These are phyloP conservation scores for Pantherophis alleghaniensis DNA, from an alignment of 2,797 vertebrate genomes.

Conservation along the genomic window DNA sequence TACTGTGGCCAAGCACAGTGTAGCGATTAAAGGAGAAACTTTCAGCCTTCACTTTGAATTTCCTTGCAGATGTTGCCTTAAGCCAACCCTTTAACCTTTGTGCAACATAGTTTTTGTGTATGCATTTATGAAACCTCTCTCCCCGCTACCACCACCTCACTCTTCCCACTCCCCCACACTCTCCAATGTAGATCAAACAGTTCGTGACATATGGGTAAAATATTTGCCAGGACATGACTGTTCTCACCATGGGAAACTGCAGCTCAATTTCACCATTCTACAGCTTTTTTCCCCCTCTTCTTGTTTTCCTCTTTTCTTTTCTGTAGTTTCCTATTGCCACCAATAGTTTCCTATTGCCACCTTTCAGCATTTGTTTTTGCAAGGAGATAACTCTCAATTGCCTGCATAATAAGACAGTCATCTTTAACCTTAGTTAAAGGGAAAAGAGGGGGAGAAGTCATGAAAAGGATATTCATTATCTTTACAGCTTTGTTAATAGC, in stretches of 20 bases:
- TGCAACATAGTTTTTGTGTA: not conserved
- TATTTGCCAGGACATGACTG: slow-evolving; percentile 28
- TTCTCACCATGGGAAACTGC: slow-evolving; percentile 22
- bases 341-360: not conserved
- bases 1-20: slow-evolving; percentile 17
- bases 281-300: not conserved
- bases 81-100: slow-evolving; percentile 28
- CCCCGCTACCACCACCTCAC: not conserved
- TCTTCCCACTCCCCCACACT: not conserved
- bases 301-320: not conserved
- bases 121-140: not conserved
- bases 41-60: slow-evolving; percentile 18
- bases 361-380: slow-evolving; percentile 15
- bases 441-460: not conserved
- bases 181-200: slow-evolving; percentile 16
- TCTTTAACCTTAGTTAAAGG: slow-evolving; percentile 6
- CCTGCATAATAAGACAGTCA: slow-evolving; percentile 7
- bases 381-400: slow-evolving; percentile 5
- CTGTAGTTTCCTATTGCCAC: not conserved
- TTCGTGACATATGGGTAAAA: not conserved
- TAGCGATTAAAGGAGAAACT: slow-evolving; percentile 35
- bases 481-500: slow-evolving; percentile 30
- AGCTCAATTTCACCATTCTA: not conserved
- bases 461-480: slow-evolving; percentile 33
- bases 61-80: slow-evolving; percentile 27